Evolutionary conservation across 2,113 vertebrate genomes (phyloP).

Genomic region (Trematocara marginatum): DNA sequence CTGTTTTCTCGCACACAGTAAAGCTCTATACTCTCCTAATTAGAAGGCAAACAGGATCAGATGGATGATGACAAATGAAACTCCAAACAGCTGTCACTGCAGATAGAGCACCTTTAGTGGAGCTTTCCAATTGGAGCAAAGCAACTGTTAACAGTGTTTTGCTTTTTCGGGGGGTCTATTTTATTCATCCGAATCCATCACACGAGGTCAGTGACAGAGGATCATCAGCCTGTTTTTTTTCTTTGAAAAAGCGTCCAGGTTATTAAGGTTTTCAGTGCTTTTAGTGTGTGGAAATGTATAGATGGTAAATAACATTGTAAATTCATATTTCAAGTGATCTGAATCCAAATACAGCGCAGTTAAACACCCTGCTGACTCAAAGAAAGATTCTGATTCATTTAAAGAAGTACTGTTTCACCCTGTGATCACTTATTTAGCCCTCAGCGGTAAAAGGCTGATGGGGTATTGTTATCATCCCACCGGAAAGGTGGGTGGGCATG

Average conservation of each 20-base stretch:
- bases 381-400: not conserved
- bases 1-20: not conserved
- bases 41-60: slow-evolving; percentile 33
- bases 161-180: not conserved
- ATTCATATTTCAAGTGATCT: not conserved
- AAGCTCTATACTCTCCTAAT: slow-evolving; percentile 39
- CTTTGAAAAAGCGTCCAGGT: not conserved
- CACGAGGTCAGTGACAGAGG: not conserved
- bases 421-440: not conserved
- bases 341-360: not conserved
- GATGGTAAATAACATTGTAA: not conserved
- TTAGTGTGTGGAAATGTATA: not conserved
- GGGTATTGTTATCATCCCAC: not conserved
- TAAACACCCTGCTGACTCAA: not conserved
- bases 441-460: not conserved
- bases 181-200: not conserved
- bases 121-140: not conserved
- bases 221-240: not conserved
- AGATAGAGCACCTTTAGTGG: slow-evolving; percentile 22
- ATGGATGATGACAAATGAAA: slow-evolving; percentile 43
- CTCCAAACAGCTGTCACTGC: not conserved
- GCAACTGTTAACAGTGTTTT: not conserved
- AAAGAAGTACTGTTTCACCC: not conserved
- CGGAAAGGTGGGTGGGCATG: not conserved
- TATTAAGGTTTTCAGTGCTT: not conserved